These are phyloP conservation scores for Orchesellides sinensis DNA, from an alignment of 2,888 invertebrate species.

Conservation along the genomic window DNA sequence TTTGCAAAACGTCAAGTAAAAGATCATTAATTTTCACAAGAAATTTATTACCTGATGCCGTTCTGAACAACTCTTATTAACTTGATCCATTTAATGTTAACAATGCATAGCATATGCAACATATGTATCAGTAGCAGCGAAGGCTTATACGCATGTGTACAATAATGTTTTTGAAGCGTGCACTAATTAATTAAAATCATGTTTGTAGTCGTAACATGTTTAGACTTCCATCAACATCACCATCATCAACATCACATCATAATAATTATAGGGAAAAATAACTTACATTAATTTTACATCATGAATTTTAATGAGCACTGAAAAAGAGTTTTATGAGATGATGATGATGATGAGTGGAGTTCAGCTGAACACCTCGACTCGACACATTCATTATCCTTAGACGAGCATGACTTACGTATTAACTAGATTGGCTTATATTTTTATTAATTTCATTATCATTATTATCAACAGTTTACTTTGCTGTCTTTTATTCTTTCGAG, in stretches of 20 bases:
- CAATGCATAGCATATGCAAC: too few species aligned
- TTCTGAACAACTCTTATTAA: too few species aligned
- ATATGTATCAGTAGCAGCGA: too few species aligned
- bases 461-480: too few species aligned
- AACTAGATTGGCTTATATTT: conserved; percentile 45
- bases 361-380: background rate
- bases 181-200: conserved; percentile 60
- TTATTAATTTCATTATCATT: conserved; percentile 48
- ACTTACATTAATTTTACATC: conserved; percentile 30
- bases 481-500: conserved; percentile 30
- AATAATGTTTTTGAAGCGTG: conserved; percentile 49
- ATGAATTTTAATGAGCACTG: conserved; percentile 58
- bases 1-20: conserved; percentile 34
- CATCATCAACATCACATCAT: conserved; percentile 22
- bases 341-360: conserved; percentile 43
- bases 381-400: background rate
- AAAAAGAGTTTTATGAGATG: conserved; percentile 39
- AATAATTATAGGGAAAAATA: conserved; percentile 23
- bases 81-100: too few species aligned
- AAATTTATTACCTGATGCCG: conserved; percentile 35
- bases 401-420: conserved; percentile 19
- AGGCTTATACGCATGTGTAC: too few species aligned
- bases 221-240: conserved; percentile 16
- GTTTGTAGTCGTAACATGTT: conserved; percentile 51
- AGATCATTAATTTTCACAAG: conserved; percentile 34